phyloP scores from a whole-genome alignment of 2,888 invertebrate genomes.

The Prosopocoilus inquinatus region DNA sequence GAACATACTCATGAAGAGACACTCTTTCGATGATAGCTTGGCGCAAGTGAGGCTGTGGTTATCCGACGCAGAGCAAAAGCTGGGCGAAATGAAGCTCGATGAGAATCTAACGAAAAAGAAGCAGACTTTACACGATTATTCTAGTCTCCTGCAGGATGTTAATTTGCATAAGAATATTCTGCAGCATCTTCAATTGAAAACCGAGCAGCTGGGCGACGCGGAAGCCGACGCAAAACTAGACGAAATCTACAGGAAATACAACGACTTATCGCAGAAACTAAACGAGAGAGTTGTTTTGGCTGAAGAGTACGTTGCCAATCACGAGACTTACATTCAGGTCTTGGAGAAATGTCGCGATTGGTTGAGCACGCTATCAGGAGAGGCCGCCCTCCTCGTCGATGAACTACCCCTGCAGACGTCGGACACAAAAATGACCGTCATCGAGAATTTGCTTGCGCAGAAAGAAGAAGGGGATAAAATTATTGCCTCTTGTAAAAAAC shows the following conservation, averaged over 20 bases:
- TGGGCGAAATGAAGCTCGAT: conserved; percentile 70
- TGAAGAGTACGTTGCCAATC: conserved; percentile 73
- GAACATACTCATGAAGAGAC: conserved; percentile 83
- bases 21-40: conserved; percentile 90
- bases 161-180: conserved; percentile 81
- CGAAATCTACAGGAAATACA: conserved; percentile 72
- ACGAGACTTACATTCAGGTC: conserved; percentile 78
- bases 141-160: conserved; percentile 81
- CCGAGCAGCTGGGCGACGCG: conserved; percentile 74
- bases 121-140: conserved; percentile 76
- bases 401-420: conserved; percentile 76
- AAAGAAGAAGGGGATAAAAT: conserved; percentile 71
- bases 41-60: conserved; percentile 87
- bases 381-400: conserved; percentile 74
- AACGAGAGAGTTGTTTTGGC: conserved; percentile 64
- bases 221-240: conserved; percentile 74
- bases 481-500: conserved; percentile 66
- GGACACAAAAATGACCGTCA: conserved; percentile 70
- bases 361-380: conserved; percentile 74
- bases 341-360: conserved; percentile 83
- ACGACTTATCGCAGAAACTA: conserved; percentile 65
- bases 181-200: conserved; percentile 79
- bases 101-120: conserved; percentile 87
- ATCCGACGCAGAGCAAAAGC: conserved; percentile 71
- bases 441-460: conserved; percentile 73